A percentile compares a stretch with the other conserved stretches of the same genome.
These are phyloP conservation scores for Copidosoma floridanum DNA, from an alignment of 1,140 invertebrate genomes.

Conservation along the genomic window DNA sequence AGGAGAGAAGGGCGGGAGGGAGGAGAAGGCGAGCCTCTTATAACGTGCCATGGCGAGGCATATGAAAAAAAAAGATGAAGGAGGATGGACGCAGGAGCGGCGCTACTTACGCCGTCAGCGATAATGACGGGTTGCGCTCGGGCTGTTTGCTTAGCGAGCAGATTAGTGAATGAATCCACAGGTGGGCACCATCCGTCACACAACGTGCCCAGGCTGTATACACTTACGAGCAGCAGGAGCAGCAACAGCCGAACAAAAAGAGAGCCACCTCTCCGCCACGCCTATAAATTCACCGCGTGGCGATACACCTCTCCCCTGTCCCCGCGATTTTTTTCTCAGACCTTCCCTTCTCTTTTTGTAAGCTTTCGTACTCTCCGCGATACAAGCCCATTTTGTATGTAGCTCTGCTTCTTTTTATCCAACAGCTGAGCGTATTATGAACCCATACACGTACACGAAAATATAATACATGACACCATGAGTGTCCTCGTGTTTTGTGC, in stretches of 20 bases:
- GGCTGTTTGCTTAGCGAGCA: conserved; percentile 57
- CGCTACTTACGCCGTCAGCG: conserved; percentile 56
- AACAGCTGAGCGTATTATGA: too few relatives aligned
- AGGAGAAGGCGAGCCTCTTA: neutral
- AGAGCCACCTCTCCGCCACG: conserved; percentile 30
- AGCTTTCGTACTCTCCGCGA: too few relatives aligned
- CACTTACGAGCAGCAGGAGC: neutral
- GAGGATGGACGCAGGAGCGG: conserved; percentile 12
- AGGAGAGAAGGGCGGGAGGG: neutral
- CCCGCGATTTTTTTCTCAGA: neutral
- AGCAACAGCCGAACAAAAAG: neutral
- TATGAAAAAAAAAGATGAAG: neutral
- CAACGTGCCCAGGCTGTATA: conserved; percentile 11
- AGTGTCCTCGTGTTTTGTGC: too few relatives aligned
- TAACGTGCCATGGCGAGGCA: conserved; percentile 6
- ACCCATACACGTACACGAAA: too few relatives aligned
- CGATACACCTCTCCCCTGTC: neutral
- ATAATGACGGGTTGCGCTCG: conserved; percentile 53
- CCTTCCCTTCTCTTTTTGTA: too few relatives aligned
- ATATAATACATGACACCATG: too few relatives aligned
- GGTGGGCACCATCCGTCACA: conserved; percentile 58
- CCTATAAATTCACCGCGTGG: conserved; percentile 34
- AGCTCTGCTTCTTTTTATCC: too few relatives aligned
- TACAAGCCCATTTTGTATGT: too few relatives aligned
- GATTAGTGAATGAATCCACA: conserved; percentile 60